Evolutionary conservation across 2,888 invertebrate genomes (phyloP), one percentile per base, ranked within the genome.

Genomic region (Sphinx pinastri): DNA sequence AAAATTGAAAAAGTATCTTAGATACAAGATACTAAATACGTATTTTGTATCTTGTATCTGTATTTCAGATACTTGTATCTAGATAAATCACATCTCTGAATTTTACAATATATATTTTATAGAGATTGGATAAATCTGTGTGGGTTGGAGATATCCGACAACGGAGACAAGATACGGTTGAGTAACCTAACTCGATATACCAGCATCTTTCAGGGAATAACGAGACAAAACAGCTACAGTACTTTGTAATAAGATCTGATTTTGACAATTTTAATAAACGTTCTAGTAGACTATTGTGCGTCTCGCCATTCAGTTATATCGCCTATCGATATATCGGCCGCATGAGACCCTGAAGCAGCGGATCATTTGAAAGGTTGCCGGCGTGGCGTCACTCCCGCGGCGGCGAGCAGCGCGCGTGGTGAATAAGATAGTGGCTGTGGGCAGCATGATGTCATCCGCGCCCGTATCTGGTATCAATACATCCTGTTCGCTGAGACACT

Each of bases 401-500:
- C 52, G 67, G 19, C 31, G 25, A 14, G 51, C 16, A 16, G 51
- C 52, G 67, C 67, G 67, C 67, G 67, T 67, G 67, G 52, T 67
- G 60, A 47, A 63, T 63, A 63, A 49, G 16, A 63, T 49, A 63
- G 49, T 60, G 60, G 45, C 47, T 49, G 63, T 47, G 16, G 60
- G 16, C 19, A 7, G 55, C 19, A 19, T 63, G 63, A 63, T 63
- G 63, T 63, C 63, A 63, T 63, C 63, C 11, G 16, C 47, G 63
- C 16, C 49, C 19, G 63, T 60, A 60, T 60, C 47, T 63, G 19
- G 38, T 19, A 63, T 49, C 49, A 47, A 19, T 13, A 47, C 63
- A 63, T 63, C 63, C 63, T 63, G 63, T 63, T 63, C 49, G 63
- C 19, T 19, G 63, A 63, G 63, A 49, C 63, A 25, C 49, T 19